Base-by-base conservation (phyloP, 1,140 invertebrate genomes). In the Augochlora pura region DNA sequence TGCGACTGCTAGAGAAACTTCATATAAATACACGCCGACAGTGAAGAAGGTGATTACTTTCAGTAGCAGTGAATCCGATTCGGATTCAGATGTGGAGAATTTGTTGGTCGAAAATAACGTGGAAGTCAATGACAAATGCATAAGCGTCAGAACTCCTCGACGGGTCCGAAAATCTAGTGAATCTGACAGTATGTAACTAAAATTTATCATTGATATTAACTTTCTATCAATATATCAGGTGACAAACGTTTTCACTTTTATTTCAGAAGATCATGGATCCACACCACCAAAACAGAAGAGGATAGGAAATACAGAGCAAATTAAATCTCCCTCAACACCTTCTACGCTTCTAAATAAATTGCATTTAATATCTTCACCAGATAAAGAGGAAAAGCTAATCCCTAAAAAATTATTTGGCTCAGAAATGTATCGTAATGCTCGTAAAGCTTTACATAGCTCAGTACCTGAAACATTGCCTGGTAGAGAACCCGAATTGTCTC, bases 401-500 rank as follows among this genome's bases (percentile, higher is more conserved):
- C 87, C 87, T 2, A 93, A 91, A 74, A 86, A 79, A 71, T 69
- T 91, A 32, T 90, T 91, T 32, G 39, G 65, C 4, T 74, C 72
- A 79, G 82, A 91, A 64, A 94, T 93, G 86, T 95, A 95, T 85
- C 93, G 94, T 70, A 94, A 92, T 86, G 95, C 95, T 2, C 91
- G 94, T 54, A 92, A 95, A 89, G 95, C 95, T 0, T 92, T 98
- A 0, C 96, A 97, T 88, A 96, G 96, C 81, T 94, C 95, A 7
- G 91, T 94, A 60, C 95, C 96, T 10, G 93, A 94, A 27, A 91
- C 93, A 69, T 90, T 99, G 65, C 95, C 97, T 23, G 96, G 97
- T 12, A 93, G 98, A 74, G 97, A 98, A 88, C 92, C 94, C 62
- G 96, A 99, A 92, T 94, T 97, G 5, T 86, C 93, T 1, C 94